phyloP scores from a whole-genome alignment of 2,113 vertebrate genomes.

The Cyprinodon tularosa region DNA sequence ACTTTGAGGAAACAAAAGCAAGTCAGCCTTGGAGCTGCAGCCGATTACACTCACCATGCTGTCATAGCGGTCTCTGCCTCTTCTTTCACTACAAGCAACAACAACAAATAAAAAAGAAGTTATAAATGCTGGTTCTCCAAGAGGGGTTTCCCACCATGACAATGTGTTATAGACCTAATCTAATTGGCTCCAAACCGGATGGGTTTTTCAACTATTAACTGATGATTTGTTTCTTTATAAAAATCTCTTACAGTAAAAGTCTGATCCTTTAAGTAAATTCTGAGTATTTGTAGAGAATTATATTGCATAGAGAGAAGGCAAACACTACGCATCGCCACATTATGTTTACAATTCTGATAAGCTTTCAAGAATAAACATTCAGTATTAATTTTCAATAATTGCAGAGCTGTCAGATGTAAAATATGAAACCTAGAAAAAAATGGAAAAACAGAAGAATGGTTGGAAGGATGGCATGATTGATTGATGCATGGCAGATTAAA shows the following conservation, averaged over 20 bases:
- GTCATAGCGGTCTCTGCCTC: constrained; percentile 92
- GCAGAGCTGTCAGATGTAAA: not conserved
- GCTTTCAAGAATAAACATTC: not conserved
- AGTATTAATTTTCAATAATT: not conserved
- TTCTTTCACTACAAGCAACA: constrained; percentile 82
- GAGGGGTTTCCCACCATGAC: not conserved
- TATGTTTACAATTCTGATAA: not conserved
- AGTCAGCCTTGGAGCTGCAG: not conserved
- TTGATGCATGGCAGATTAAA: too few relatives aligned
- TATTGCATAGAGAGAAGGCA: not conserved
- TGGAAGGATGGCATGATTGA: too few relatives aligned
- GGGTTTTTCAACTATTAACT: not conserved
- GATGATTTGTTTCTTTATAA: not conserved
- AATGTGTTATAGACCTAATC: not conserved
- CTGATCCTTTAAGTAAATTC: not conserved
- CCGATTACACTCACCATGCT: constrained; percentile 87
- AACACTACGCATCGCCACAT: not conserved
- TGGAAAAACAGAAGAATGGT: too few relatives aligned
- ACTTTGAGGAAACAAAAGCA: not conserved
- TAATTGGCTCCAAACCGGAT: not conserved
- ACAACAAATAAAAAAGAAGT: constrained; percentile 17
- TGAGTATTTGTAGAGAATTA: not conserved
- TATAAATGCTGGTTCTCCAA: not conserved
- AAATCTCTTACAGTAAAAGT: too few relatives aligned
- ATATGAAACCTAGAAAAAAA: too few relatives aligned